Evolutionary conservation across 2,797 vertebrate genomes (phyloP), one percentile per base, ranked within the genome.

Genomic region (Fistularia commersonii): DNA sequence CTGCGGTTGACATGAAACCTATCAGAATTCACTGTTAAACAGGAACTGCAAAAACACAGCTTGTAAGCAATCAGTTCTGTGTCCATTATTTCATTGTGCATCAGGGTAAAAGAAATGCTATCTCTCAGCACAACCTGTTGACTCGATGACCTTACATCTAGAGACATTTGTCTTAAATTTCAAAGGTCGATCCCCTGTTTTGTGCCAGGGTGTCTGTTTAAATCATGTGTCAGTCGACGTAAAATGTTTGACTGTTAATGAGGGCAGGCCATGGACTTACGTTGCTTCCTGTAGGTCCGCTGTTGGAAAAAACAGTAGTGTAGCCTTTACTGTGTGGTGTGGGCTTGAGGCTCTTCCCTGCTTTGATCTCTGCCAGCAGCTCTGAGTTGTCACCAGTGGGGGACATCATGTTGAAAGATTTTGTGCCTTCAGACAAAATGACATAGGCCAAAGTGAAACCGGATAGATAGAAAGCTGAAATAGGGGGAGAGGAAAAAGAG

Each of bases 391-490:
- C 97, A 0, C 94, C 93, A 0, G 95, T 95, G 12, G 96, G 97
- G 82, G 96, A 95, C 95, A 98, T 98, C 96, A 99, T 99, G 90
- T 99, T 99, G 93, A 99, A 99, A 62, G 97, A 99, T 80, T 97
- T 99, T 81, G 92, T 89, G 85, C 97, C 97, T 99, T 86, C 8
- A 36, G 76, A 73, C 72, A 86, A 82, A 80, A 69, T 58, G 54
- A 54, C 14, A 11, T 62, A 48, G 54, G 52, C 62, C 79, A 73
- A 75, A 79, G 77, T 82, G 74, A 87, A 77, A 77, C 69, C 61
- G 5, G 43, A 69, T 55, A 72, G 73, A 68, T 44, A 56, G 48
- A 66, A 11, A 67, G 52, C 77, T 14, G 14, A 61, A 66, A 41
- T 40, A 51, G 51, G 57, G 58, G 53, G 59, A 61, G 53, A 61